phyloP scores from a whole-genome alignment of 2,888 invertebrate species.

The Trichogramma dendrolimi region DNA sequence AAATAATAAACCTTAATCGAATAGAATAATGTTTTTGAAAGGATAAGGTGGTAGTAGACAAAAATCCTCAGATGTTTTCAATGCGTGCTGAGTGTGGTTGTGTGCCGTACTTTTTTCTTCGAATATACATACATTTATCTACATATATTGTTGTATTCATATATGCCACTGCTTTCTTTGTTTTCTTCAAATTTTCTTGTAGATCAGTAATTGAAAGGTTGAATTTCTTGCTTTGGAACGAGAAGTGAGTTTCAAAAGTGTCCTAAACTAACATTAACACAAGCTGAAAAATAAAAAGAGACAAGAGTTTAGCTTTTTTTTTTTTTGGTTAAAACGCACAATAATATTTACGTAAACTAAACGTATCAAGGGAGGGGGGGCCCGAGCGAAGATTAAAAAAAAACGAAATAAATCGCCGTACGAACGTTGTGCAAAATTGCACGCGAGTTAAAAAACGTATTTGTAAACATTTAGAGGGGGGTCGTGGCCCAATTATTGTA shows the following conservation, averaged over 20 bases:
- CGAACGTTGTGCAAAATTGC: too few species aligned
- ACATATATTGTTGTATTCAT: too few species aligned
- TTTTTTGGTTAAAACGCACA: too few species aligned
- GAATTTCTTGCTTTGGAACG: slow-evolving; percentile 47
- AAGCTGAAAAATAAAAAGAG: slow-evolving; percentile 53
- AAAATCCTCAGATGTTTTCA: slow-evolving; percentile 83
- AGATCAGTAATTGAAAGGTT: slow-evolving; percentile 47
- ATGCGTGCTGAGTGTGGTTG: slow-evolving; percentile 82
- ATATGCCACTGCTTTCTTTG: slow-evolving; percentile 36
- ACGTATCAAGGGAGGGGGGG: too few species aligned
- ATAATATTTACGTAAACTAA: too few species aligned
- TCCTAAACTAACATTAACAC: slow-evolving; percentile 59
- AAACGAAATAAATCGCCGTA: too few species aligned
- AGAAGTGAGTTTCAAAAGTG: slow-evolving; percentile 53
- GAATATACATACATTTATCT: too few species aligned
- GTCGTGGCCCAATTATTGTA: too few species aligned
- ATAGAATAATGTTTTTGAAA: slow-evolving; percentile 30
- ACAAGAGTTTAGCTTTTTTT: too few species aligned
- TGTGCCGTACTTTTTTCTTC: slow-evolving; percentile 45
- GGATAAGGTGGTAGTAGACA: slow-evolving; percentile 34
- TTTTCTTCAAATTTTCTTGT: slow-evolving; percentile 40
- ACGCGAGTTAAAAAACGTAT: too few species aligned
- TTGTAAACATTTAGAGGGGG: too few species aligned
- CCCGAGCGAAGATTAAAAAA: too few species aligned
- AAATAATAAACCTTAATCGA: slow-evolving; percentile 44